Conservation (phyloP, 2,113 vertebrate species). For the Psophia crepitans region DNA sequence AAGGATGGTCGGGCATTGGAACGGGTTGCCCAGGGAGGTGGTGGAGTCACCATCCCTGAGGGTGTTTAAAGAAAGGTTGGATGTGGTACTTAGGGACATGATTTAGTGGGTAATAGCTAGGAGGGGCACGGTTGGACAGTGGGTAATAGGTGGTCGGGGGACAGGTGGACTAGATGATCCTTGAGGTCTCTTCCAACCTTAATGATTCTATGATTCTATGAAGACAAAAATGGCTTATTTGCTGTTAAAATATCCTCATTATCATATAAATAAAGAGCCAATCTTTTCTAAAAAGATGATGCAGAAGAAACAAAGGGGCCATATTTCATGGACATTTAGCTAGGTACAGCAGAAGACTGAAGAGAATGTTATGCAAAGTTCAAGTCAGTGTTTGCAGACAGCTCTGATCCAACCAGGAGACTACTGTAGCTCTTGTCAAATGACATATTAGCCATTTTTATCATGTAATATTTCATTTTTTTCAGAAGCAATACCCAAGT, state of each 20-base stretch:
- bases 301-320: background rate
- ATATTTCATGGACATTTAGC: background rate
- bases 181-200: too few species aligned
- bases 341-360: background rate
- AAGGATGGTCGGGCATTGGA: too few species aligned
- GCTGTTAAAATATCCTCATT: background rate
- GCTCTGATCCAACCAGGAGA: background rate
- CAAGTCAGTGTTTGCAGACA: background rate
- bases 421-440: background rate
- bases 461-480: background rate
- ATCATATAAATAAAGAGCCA: background rate
- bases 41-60: too few species aligned
- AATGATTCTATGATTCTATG: too few species aligned
- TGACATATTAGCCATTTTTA: background rate
- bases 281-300: background rate
- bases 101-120: too few species aligned
- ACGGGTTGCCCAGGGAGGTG: too few species aligned
- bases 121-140: too few species aligned
- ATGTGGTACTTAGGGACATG: too few species aligned
- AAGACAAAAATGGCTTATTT: background rate
- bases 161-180: too few species aligned
- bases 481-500: background rate
- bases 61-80: too few species aligned
- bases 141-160: too few species aligned
- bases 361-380: fast-evolving